Evolutionary conservation across 2,113 vertebrate genomes (phyloP).

Genomic region (Cololabis saira): DNA sequence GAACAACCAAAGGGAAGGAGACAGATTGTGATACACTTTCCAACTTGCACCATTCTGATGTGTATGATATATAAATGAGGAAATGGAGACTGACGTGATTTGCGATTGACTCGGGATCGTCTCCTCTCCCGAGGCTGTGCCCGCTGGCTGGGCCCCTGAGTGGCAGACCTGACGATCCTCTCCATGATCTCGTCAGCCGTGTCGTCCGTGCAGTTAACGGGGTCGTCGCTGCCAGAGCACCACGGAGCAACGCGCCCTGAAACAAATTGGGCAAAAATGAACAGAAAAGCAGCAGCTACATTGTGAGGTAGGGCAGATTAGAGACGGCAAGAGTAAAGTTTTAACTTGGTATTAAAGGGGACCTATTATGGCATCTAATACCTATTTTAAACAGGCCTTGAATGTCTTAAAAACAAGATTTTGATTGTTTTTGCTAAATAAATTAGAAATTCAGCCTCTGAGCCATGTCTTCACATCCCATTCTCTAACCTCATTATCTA

Average conservation of each 20-base stretch:
- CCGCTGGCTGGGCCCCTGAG: slow-evolving; percentile 92
- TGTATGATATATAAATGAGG: background rate
- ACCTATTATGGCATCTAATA: too few species aligned
- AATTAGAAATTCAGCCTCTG: too few species aligned
- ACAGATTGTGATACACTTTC: background rate
- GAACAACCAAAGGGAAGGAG: background rate
- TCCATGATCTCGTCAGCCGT: slow-evolving; percentile 99
- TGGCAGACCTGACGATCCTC: slow-evolving; percentile 95
- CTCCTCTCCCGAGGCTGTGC: slow-evolving; percentile 91
- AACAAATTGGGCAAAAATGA: background rate
- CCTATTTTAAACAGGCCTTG: too few species aligned
- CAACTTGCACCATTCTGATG: background rate
- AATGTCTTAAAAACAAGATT: too few species aligned
- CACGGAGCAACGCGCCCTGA: slow-evolving; percentile 87
- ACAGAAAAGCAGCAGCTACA: too few species aligned
- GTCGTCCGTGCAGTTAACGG: slow-evolving; percentile 87
- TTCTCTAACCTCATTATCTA: too few species aligned
- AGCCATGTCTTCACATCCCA: too few species aligned
- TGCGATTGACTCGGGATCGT: slow-evolving; percentile 93
- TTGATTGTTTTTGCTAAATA: too few species aligned
- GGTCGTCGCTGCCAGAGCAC: slow-evolving; percentile 86
- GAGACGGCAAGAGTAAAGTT: too few species aligned
- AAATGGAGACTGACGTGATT: slow-evolving; percentile 87
- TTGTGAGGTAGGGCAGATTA: too few species aligned
- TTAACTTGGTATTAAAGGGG: too few species aligned